phyloP scores from a whole-genome alignment of 2,797 vertebrate species.

The Sebastes steindachneri region DNA sequence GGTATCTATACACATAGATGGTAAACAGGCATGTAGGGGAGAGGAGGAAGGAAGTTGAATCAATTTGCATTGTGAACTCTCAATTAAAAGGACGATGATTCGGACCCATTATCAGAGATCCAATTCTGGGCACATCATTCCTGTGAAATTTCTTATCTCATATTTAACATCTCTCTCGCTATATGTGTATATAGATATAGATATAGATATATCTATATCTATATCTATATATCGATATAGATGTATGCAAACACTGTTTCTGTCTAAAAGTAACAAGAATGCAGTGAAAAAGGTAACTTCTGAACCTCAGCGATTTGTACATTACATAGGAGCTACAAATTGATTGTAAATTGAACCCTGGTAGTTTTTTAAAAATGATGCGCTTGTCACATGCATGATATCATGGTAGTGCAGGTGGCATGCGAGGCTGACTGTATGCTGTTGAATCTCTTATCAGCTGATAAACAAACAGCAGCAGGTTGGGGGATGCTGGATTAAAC shows the following conservation, averaged over 20 bases:
- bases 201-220: neutral
- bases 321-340: neutral
- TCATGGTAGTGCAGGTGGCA: neutral
- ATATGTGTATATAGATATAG: rapidly evolving
- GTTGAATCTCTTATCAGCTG: neutral
- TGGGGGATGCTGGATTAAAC: no score
- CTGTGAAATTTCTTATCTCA: neutral
- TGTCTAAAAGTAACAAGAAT: neutral
- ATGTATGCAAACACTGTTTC: neutral
- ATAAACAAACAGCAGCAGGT: neutral
- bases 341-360: neutral
- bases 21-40: neutral
- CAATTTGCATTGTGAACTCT: neutral
- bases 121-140: neutral
- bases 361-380: neutral
- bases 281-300: neutral
- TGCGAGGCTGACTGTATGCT: neutral
- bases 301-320: neutral
- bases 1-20: neutral
- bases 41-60: neutral
- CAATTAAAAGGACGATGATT: neutral
- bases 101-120: neutral
- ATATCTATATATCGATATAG: neutral
- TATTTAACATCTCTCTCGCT: neutral
- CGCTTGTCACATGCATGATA: neutral